Conservation (phyloP, 2,888 invertebrate species). For the Azorinus chamasolen region DNA sequence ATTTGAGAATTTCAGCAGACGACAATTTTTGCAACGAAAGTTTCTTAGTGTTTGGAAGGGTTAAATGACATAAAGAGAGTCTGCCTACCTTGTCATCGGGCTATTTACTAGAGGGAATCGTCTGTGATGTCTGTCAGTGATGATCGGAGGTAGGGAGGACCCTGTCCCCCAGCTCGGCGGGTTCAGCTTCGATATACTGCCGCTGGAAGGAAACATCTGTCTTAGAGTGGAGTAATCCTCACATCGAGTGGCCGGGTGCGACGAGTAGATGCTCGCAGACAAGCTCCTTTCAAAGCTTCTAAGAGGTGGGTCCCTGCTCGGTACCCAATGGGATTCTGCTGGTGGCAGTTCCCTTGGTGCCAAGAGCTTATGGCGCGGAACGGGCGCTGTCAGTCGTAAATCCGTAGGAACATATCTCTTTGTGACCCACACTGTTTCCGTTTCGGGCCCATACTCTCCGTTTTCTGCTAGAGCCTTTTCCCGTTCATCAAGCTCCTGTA, state of each 20-base stretch:
- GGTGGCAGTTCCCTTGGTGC: slow-evolving; percentile 70
- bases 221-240: slow-evolving; percentile 84
- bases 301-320: slow-evolving; percentile 70
- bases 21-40: too few species aligned
- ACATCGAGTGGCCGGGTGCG: slow-evolving; percentile 74
- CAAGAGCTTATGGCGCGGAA: slow-evolving; percentile 80
- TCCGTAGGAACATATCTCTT: slow-evolving; percentile 83
- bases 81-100: slow-evolving; percentile 82
- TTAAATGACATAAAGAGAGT: too few species aligned
- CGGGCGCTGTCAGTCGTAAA: slow-evolving; percentile 79
- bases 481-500: slow-evolving; percentile 69
- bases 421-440: slow-evolving; percentile 82
- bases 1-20: too few species aligned
- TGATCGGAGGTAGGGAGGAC: slow-evolving; percentile 63
- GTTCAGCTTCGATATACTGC: slow-evolving; percentile 56
- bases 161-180: slow-evolving; percentile 83
- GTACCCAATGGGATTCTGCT: slow-evolving; percentile 75
- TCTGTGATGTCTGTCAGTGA: slow-evolving; percentile 44
- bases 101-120: slow-evolving; percentile 81
- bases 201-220: slow-evolving; percentile 82
- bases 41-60: too few species aligned
- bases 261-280: slow-evolving; percentile 63
- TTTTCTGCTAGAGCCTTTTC: slow-evolving; percentile 52
- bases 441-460: slow-evolving; percentile 37
- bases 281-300: slow-evolving; percentile 69